Evolutionary conservation across 2,113 vertebrate genomes (phyloP), one percentile per base, ranked within the genome.

Genomic region (Halichoeres trimaculatus): DNA sequence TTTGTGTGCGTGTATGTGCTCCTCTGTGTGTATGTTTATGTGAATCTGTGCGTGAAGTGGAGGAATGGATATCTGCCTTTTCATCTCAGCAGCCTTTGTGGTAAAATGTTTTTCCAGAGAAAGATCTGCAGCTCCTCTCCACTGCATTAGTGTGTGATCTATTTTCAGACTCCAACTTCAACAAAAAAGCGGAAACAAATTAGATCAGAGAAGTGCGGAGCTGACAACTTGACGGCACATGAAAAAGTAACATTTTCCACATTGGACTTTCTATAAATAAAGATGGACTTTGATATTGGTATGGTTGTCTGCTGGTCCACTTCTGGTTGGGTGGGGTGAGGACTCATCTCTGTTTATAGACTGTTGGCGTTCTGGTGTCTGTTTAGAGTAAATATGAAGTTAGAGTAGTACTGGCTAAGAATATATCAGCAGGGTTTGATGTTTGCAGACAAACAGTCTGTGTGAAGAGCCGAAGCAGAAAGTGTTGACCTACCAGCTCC

Each of bases 91-190:
- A 30, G 3, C 30, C 30, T 30, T 30, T 30, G 30, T 30, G 30
- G 30, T 30, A 30, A 59, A 52, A 19, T 65, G 61, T 61, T 41
- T 40, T 38, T 57, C 11, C 60, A 69, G 23, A 41, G 24, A 11
- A 54, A 14, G 38, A 19, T 16, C 34, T 51, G 10, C 38, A 41
- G 3, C 19, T 20, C 54, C 51, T 20, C 9, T n/a, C 47, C 43
- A 51, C 14, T 62, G 48, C 14, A 9, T 20, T 48, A 45, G 53
- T 51, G 24, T 36, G 24, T 36, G 34, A 60, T 76, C 52, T 43
- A 34, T 47, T 26, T 41, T 38, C 50, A 17, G 35, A 10, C 17
- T 12, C 10, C 45, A 48, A 41, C 22, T 34, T 19, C 26, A 53
- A 36, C 26, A 41, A 14, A 67, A n/a, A 30, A 35, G n/a, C 1